phyloP scores from a whole-genome alignment of 2,797 vertebrate species.

The Squalus acanthias region DNA sequence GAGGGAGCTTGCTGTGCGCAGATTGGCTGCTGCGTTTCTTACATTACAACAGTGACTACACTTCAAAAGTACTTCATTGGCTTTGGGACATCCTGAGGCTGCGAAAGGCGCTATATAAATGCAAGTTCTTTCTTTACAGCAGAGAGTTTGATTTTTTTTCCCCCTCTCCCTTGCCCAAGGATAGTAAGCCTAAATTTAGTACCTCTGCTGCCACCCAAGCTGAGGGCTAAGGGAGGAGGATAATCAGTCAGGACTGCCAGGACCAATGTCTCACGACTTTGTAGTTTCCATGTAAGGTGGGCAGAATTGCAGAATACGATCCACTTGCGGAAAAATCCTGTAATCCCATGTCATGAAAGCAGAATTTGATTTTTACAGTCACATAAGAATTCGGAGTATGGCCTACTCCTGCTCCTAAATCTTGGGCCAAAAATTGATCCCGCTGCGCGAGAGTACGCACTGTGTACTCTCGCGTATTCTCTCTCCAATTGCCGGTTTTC shows the following conservation, averaged over 20 bases:
- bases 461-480: too few relatives aligned
- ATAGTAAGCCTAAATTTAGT: background rate
- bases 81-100: background rate
- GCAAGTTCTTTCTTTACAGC: background rate
- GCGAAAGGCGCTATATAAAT: background rate
- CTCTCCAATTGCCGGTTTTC: too few relatives aligned
- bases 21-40: too few relatives aligned
- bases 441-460: too few relatives aligned
- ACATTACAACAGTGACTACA: background rate
- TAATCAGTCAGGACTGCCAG: background rate
- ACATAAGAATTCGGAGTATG: too few relatives aligned
- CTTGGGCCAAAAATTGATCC: too few relatives aligned
- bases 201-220: background rate
- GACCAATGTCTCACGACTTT: background rate
- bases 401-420: too few relatives aligned
- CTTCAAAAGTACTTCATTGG: background rate
- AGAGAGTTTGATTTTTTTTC: background rate
- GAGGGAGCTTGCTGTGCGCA: too few relatives aligned
- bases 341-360: background rate
- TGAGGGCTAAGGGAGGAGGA: background rate
- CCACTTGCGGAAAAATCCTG: background rate
- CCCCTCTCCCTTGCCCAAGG: background rate
- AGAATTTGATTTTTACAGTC: background rate
- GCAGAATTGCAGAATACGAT: background rate
- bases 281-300: background rate